phyloP scores from a whole-genome alignment of 2,113 vertebrate species.

The Nymphicus hollandicus region DNA sequence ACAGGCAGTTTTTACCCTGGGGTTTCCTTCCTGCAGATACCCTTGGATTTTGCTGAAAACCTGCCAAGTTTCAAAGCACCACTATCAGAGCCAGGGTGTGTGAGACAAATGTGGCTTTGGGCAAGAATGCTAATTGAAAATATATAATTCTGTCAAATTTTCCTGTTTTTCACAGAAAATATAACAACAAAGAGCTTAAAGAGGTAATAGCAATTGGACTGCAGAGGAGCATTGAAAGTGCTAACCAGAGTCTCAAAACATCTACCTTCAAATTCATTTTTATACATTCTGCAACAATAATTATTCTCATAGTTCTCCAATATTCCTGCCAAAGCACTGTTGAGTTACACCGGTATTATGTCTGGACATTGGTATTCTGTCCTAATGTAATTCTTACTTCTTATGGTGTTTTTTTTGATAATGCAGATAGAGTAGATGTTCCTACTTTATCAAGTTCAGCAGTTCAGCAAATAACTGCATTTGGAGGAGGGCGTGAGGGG shows the following conservation, averaged over 20 bases:
- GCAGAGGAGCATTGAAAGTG: background rate
- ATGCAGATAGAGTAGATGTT: background rate
- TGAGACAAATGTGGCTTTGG: background rate
- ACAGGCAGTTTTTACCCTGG: background rate
- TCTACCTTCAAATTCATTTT: background rate
- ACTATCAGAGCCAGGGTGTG: background rate
- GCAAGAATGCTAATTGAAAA: background rate
- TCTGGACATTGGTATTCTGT: background rate
- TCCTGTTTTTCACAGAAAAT: background rate
- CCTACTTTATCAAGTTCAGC: background rate
- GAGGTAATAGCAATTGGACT: background rate
- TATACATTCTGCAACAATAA: background rate
- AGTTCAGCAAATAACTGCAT: background rate
- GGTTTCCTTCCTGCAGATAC: background rate
- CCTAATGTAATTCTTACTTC: background rate
- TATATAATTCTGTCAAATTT: background rate
- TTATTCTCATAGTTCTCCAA: background rate
- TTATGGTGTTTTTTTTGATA: background rate
- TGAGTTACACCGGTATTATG: background rate
- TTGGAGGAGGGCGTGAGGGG: fast-evolving
- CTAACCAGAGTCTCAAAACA: background rate
- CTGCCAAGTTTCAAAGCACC: background rate
- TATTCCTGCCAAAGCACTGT: background rate
- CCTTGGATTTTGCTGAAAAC: background rate
- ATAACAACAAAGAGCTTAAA: background rate